phyloP scores from a whole-genome alignment of 2,888 invertebrate genomes.

The Conops quadrifasciatus region DNA sequence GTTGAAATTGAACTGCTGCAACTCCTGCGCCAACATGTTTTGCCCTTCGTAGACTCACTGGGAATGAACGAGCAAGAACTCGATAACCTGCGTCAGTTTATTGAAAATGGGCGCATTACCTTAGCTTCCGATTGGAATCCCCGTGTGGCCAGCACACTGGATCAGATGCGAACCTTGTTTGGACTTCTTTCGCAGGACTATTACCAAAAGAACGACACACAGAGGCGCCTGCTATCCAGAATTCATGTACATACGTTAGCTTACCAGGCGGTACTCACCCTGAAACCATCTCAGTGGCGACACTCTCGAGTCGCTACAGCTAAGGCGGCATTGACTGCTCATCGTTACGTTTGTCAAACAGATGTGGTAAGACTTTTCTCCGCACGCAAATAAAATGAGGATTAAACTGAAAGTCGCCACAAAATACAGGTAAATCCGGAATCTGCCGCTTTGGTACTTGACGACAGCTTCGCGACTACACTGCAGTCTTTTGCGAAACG shows the following conservation, averaged over 20 bases:
- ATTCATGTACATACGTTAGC: slow-evolving; percentile 87
- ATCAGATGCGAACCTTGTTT: slow-evolving; percentile 81
- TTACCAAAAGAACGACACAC: slow-evolving; percentile 40
- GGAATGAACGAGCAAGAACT: slow-evolving; percentile 92
- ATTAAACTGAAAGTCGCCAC: slow-evolving; percentile 10
- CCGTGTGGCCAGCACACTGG: slow-evolving; percentile 79
- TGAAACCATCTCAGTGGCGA: slow-evolving; percentile 76
- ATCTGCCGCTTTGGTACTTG: slow-evolving; percentile 72
- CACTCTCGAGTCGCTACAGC: slow-evolving; percentile 82
- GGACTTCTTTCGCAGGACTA: slow-evolving; percentile 52
- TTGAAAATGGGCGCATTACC: slow-evolving; percentile 76
- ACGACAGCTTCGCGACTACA: slow-evolving; percentile 84
- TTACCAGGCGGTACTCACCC: slow-evolving; percentile 83
- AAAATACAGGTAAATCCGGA: slow-evolving; percentile 62
- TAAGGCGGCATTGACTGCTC: slow-evolving; percentile 83
- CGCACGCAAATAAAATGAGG: not conserved
- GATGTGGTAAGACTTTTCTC: slow-evolving; percentile 60
- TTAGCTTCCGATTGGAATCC: slow-evolving; percentile 82
- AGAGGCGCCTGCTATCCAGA: slow-evolving; percentile 72
- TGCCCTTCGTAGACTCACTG: slow-evolving; percentile 81
- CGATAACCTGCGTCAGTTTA: slow-evolving; percentile 76
- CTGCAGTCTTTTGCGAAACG: slow-evolving; percentile 67
- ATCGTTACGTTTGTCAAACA: slow-evolving; percentile 82
- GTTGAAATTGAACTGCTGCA: slow-evolving; percentile 75
- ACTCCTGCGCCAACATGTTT: slow-evolving; percentile 73